These are phyloP conservation scores for Isichthys henryi DNA, from an alignment of 2,113 vertebrate genomes.

Conservation along the genomic window DNA sequence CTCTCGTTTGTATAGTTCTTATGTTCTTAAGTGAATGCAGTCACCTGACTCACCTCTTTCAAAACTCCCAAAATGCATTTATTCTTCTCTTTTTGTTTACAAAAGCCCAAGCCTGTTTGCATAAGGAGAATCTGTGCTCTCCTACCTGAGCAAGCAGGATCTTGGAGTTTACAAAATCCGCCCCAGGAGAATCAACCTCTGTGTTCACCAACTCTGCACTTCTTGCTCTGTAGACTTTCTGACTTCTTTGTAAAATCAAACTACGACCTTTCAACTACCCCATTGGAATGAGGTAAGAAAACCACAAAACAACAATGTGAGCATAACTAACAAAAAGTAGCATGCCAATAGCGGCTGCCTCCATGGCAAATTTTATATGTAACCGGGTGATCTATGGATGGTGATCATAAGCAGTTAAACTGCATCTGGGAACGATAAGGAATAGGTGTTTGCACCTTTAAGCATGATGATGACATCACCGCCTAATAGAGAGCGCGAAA, in stretches of 20 bases:
- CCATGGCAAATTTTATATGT: background rate
- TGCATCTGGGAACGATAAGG: too few species aligned
- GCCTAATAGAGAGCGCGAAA: too few species aligned
- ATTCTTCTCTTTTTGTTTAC: background rate
- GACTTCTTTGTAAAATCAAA: background rate
- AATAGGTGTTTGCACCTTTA: too few species aligned
- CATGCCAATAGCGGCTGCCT: background rate
- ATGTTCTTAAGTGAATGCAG: background rate
- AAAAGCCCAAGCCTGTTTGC: background rate
- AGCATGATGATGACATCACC: too few species aligned
- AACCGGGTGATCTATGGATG: too few species aligned
- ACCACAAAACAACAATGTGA: background rate
- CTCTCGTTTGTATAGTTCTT: too few species aligned
- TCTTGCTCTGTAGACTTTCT: background rate
- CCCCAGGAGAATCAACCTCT: background rate
- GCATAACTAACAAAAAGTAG: background rate
- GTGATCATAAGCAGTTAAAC: too few species aligned
- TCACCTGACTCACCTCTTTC: background rate
- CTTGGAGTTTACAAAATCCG: background rate
- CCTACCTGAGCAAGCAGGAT: background rate
- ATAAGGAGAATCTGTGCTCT: background rate
- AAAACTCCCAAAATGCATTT: background rate
- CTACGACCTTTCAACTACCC: background rate
- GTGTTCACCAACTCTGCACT: background rate
- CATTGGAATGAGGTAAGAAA: background rate